These are phyloP conservation scores for Atrina japonica DNA, from an alignment of 2,888 invertebrate species.

Conservation along the genomic window DNA sequence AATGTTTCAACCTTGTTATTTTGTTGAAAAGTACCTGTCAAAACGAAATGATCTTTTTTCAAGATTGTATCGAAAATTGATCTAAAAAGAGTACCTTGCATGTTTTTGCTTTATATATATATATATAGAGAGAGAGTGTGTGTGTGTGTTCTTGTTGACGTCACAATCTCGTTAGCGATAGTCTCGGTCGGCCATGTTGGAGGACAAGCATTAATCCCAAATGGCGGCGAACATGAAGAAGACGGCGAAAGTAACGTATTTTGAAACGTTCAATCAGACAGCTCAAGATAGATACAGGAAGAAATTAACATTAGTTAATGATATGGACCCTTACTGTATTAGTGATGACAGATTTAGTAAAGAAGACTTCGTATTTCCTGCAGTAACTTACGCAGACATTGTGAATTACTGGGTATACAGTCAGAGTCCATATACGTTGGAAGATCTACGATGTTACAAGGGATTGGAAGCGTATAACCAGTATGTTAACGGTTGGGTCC, in stretches of 20 bases:
- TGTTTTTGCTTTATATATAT: too few species aligned
- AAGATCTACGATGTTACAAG: slow-evolving; percentile 1
- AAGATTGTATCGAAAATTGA: too few species aligned
- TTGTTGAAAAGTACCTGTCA: too few species aligned
- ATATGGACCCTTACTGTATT: neutral
- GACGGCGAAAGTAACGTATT: too few species aligned
- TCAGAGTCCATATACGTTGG: slow-evolving; percentile 16
- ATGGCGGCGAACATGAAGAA: too few species aligned
- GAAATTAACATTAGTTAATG: neutral
- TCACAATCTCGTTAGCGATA: too few species aligned
- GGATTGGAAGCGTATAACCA: slow-evolving; percentile 17
- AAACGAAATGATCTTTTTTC: too few species aligned
- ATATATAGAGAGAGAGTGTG: too few species aligned
- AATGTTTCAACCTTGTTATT: too few species aligned
- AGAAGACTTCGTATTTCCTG: neutral
- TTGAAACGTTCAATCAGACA: neutral
- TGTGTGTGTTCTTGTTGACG: too few species aligned
- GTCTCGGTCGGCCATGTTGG: slow-evolving; percentile 1
- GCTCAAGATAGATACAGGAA: neutral
- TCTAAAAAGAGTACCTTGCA: too few species aligned
- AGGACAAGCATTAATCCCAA: neutral
- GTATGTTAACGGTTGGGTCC: slow-evolving; percentile 13
- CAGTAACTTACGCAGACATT: slow-evolving; percentile 10
- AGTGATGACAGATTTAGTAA: neutral
- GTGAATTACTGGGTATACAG: too few species aligned